Evolutionary conservation across 2,113 vertebrate genomes (phyloP), one percentile per base, ranked within the genome.

Genomic region (Lasiurus cinereus): DNA sequence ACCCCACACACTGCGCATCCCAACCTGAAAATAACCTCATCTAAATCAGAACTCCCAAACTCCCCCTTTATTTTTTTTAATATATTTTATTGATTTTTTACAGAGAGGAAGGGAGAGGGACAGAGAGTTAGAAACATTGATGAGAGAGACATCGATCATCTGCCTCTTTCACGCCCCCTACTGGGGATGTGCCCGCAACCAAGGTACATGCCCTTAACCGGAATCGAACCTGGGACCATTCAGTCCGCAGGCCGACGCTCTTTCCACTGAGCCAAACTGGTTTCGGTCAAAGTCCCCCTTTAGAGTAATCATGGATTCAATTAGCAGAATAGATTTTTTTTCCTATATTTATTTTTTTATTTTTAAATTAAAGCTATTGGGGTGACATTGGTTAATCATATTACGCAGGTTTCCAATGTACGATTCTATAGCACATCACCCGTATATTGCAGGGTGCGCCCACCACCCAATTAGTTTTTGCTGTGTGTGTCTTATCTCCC

Each of bases 11-110:
- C n/a, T 66, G 66, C 59, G 29, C 15, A 80, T 29, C 2, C 52
- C 56, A 95, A 43, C 11, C 8, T 84, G 31, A 95, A 94, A 94
- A 66, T 66, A 56, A 86, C 64, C 50, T 83, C 31, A 39, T 46
- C 59, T 24, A 82, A 87, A 66, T 54, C 24, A 82, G 27, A 90
- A 82, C 14, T 59, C 27, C 18, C 22, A 33, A 73, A 72, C 11
- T 36, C 8, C 50, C 29, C 27, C 54, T 83, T 72, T 5, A 54
- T n/a, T n/a, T n/a, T n/a, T n/a, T n/a, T n/a, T n/a, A n/a, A n/a
- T n/a, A n/a, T n/a, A n/a, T n/a, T n/a, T n/a, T n/a, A n/a, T n/a
- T n/a, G n/a, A n/a, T n/a, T n/a, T n/a, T n/a, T n/a, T n/a, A n/a
- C n/a, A n/a, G n/a, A n/a, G n/a, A n/a, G n/a, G n/a, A n/a, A n/a